phyloP scores from a whole-genome alignment of 2,797 vertebrate genomes.

The Paramormyrops hopkinsi region DNA sequence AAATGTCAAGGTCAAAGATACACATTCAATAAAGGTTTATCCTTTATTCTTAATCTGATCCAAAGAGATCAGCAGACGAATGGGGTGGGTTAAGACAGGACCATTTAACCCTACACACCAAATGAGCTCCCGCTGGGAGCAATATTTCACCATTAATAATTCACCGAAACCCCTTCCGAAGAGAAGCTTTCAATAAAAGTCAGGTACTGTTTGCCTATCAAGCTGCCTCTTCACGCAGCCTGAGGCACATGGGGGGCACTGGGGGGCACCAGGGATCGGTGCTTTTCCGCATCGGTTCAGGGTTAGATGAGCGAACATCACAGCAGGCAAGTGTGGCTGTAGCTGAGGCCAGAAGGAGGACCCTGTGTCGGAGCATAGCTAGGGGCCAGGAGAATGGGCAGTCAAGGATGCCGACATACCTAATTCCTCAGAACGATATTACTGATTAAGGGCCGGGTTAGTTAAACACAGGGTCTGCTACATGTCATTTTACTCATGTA shows the following conservation, averaged over 20 bases:
- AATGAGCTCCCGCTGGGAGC: neutral
- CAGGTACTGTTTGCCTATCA: neutral
- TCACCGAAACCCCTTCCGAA: constrained; percentile 1
- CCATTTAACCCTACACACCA: neutral
- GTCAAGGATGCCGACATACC: neutral
- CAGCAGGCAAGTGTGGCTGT: neutral
- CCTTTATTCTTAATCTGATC: neutral
- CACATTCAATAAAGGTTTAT: neutral
- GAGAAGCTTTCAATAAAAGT: constrained; percentile 11
- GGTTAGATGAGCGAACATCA: neutral
- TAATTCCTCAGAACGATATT: neutral
- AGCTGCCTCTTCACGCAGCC: neutral
- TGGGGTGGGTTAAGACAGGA: neutral
- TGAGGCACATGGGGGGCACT: neutral
- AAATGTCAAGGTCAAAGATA: constrained; percentile 9
- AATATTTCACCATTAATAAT: constrained; percentile 25
- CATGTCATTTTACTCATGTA: neutral
- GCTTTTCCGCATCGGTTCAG: neutral
- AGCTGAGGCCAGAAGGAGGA: neutral
- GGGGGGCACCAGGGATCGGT: neutral
- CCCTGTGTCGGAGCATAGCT: neutral
- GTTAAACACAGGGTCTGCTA: neutral
- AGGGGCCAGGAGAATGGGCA: neutral
- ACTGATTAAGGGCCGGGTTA: neutral
- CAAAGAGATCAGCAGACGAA: neutral